Conservation (phyloP, 2,888 invertebrate genomes). For the Tubulanus polymorphus region DNA sequence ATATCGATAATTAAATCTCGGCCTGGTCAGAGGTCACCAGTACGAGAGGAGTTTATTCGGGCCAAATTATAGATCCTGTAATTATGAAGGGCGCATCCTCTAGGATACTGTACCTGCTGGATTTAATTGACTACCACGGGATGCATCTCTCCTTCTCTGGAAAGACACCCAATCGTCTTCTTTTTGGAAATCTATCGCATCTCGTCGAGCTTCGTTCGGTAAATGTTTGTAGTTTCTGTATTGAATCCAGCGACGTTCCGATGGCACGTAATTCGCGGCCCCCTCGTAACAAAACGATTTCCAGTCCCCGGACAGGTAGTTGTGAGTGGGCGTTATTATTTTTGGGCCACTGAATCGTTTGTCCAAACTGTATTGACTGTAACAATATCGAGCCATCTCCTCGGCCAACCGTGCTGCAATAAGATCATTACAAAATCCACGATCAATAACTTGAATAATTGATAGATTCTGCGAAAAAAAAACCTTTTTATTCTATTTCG, state of each 20-base stretch:
- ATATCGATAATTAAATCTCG: too few relatives aligned
- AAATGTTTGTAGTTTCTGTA: slow-evolving; percentile 35
- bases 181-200: slow-evolving; percentile 42
- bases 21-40: too few relatives aligned
- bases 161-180: slow-evolving; percentile 41
- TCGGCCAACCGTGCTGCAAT: too few relatives aligned
- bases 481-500: too few relatives aligned
- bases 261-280: slow-evolving; percentile 39
- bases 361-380: slow-evolving; percentile 15
- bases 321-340: slow-evolving; percentile 32
- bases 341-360: slow-evolving; percentile 24
- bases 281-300: slow-evolving; percentile 37
- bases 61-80: too few relatives aligned
- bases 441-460: too few relatives aligned
- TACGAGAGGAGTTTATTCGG: too few relatives aligned
- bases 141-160: slow-evolving; percentile 36
- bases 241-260: slow-evolving; percentile 36
- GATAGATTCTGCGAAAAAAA: too few relatives aligned
- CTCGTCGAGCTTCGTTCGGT: slow-evolving; percentile 32
- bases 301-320: slow-evolving; percentile 37
- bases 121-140: slow-evolving; percentile 25
- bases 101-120: background rate
- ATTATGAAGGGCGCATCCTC: too few relatives aligned
- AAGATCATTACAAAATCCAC: too few relatives aligned
- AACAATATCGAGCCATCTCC: slow-evolving; percentile 11